These are phyloP conservation scores for Therioaphis trifolii DNA, from an alignment of 2,888 invertebrate genomes.

Conservation along the genomic window DNA sequence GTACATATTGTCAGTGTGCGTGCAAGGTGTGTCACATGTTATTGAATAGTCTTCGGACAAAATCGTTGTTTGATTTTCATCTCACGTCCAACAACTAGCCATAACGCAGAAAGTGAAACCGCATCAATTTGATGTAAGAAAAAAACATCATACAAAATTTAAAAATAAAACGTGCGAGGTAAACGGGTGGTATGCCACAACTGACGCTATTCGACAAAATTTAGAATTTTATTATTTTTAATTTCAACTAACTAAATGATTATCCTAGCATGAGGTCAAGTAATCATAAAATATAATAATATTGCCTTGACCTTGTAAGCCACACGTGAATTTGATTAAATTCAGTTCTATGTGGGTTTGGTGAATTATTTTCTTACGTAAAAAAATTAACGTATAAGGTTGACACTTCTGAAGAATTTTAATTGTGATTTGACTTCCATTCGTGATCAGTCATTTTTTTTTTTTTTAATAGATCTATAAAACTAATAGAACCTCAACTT, in stretches of 20 bases:
- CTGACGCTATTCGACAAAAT: conserved; percentile 37
- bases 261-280: conserved; percentile 30
- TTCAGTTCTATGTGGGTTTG: neutral
- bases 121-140: neutral
- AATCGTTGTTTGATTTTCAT: conserved; percentile 22
- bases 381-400: neutral
- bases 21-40: conserved; percentile 40
- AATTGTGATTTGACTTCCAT: neutral
- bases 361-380: neutral
- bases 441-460: neutral
- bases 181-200: conserved; percentile 59
- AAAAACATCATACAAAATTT: conserved; percentile 2
- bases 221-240: conserved; percentile 37
- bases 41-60: conserved; percentile 30
- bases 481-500: neutral
- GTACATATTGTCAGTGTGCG: neutral
- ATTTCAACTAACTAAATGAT: neutral
- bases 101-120: conserved; percentile 51
- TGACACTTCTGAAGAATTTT: neutral
- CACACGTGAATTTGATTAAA: conserved; percentile 44
- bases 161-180: conserved; percentile 20
- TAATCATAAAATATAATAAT: conserved; percentile 15
- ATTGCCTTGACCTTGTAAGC: conserved; percentile 50
- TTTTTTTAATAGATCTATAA: neutral
- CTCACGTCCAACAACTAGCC: conserved; percentile 30